Evolutionary conservation across 2,888 invertebrate genomes (phyloP).

Genomic region (Sinotaia quadrata): DNA sequence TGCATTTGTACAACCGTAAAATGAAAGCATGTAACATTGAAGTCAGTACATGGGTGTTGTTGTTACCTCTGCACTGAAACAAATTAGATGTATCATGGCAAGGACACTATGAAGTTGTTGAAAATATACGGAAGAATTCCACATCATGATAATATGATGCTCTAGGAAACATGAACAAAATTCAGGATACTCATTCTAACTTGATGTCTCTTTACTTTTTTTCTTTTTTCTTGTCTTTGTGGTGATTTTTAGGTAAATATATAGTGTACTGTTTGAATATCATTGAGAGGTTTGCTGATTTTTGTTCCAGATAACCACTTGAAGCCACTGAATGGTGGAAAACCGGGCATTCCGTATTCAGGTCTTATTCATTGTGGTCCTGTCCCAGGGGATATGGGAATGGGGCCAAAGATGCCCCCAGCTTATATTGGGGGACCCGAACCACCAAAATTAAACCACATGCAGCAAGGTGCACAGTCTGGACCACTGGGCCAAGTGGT

Average conservation of each 20-base stretch:
- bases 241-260: too few species aligned
- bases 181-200: too few species aligned
- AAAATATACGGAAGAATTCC: too few species aligned
- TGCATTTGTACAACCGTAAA: too few species aligned
- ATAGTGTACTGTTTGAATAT: too few species aligned
- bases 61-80: too few species aligned
- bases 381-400: slow-evolving; percentile 9
- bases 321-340: slow-evolving; percentile 35
- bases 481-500: slow-evolving; percentile 44
- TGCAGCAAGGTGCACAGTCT: slow-evolving; percentile 43
- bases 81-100: too few species aligned
- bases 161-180: neutral
- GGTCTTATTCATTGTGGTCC: slow-evolving; percentile 42
- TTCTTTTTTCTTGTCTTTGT: too few species aligned
- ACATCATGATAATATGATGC: neutral
- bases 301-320: slow-evolving; percentile 18
- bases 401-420: slow-evolving; percentile 34
- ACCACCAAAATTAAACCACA: slow-evolving; percentile 61
- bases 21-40: too few species aligned
- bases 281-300: neutral
- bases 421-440: slow-evolving; percentile 39
- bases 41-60: too few species aligned
- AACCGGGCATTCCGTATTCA: slow-evolving; percentile 54
- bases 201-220: too few species aligned
- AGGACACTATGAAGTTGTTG: too few species aligned